Evolutionary conservation across 2,888 invertebrate species (phyloP), one percentile per base, ranked within the genome.

Genomic region (Formica aserva): DNA sequence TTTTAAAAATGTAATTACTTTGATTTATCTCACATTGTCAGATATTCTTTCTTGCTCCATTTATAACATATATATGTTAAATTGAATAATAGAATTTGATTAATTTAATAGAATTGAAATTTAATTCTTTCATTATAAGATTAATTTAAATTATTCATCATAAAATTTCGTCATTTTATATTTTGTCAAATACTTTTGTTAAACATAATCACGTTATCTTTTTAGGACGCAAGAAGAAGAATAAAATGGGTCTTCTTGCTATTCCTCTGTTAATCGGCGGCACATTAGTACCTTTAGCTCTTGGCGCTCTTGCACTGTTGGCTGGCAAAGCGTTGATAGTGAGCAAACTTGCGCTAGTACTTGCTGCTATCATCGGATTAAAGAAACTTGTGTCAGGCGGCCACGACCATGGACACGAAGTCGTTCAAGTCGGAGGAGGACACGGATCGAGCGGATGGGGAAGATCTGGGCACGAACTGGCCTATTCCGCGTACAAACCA

Each of bases 241-340:
- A 97, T 95, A 97, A 97, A 93, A 96, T 97, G 92, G 96, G 97
- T 5, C 96, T 97, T 84, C 95, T 98, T 69, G 96, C 98, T 91
- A 97, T 98, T 92, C 98, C 98, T 6, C 95, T 98, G 85, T 96
- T 98, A 89, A 96, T 98, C 87, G 97, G 97, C 83, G 98, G 98
- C 77, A 97, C 97, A 91, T 95, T 98, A 93, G 96, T 98, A 62
- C 98, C 98, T 6, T 95, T 98, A 76, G 98, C 98, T 3, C 97
- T 98, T 85, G 98, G 98, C 83, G 98, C 97, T 11, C 94, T 98
- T 38, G 98, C 98, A 29, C 96, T 98, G 74, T 94, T 98, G 80
- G 98, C 98, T 63, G 98, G 98, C 89, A 98, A 98, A 94, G 98
- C 98, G 62, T 95, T 98, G 87, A 98, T 98, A 90, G 97, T 98